phyloP scores from a whole-genome alignment of 2,797 vertebrate species.

The Tiaroga cobitis region DNA sequence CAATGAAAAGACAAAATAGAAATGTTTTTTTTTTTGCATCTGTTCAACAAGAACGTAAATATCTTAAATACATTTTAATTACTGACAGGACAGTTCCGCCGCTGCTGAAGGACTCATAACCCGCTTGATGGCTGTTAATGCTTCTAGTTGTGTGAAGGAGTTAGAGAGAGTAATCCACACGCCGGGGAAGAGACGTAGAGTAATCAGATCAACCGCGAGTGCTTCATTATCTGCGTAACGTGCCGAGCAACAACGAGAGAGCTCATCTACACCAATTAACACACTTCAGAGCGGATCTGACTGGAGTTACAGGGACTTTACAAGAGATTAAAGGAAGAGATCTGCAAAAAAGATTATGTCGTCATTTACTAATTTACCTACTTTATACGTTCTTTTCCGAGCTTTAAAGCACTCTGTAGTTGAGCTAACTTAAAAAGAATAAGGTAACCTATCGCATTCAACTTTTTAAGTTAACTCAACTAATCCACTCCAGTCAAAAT shows the following conservation, averaged over 20 bases:
- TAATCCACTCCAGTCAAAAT: no score
- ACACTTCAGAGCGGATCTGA: slow-evolving; percentile 35
- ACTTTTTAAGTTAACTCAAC: no score
- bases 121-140: slow-evolving; percentile 60
- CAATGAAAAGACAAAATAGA: neutral
- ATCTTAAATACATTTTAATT: neutral
- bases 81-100: neutral
- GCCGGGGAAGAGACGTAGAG: slow-evolving; percentile 71
- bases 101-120: slow-evolving; percentile 6
- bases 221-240: slow-evolving; percentile 77
- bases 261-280: slow-evolving; percentile 75
- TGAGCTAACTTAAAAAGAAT: no score
- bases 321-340: neutral
- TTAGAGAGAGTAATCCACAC: slow-evolving; percentile 26
- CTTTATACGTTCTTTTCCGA: neutral
- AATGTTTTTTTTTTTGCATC: neutral
- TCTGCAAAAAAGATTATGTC: neutral
- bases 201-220: slow-evolving; percentile 76
- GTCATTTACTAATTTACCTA: neutral
- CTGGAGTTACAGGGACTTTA: neutral
- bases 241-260: slow-evolving; percentile 73
- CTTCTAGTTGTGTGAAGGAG: slow-evolving; percentile 65
- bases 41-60: neutral
- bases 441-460: no score
- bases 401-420: neutral